Conservation (phyloP, 2,888 invertebrate genomes). For the Sarcophaga rosellei region DNA sequence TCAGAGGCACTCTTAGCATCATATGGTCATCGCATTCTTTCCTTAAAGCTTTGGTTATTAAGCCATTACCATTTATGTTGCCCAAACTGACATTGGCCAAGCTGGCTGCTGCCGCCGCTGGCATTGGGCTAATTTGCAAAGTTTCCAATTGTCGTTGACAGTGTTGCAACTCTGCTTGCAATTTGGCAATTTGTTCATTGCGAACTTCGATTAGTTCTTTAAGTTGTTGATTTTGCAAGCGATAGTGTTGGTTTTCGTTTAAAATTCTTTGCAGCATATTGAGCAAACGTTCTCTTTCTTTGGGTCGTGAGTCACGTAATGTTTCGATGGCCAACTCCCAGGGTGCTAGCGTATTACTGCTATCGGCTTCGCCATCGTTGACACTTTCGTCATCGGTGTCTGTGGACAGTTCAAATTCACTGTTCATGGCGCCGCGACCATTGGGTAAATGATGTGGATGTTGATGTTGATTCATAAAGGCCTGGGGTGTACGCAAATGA, state of each 20-base stretch:
- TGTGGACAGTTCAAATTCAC: conserved; percentile 86
- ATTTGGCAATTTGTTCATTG: conserved; percentile 78
- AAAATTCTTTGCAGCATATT: conserved; percentile 78
- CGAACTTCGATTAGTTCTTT: conserved; percentile 78
- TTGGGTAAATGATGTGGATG: conserved; percentile 68
- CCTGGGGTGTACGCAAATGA: conserved; percentile 61
- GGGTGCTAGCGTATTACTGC: conserved; percentile 80
- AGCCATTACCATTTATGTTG: conserved; percentile 54
- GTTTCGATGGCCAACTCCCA: conserved; percentile 80
- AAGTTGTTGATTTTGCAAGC: conserved; percentile 78
- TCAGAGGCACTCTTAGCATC: conserved; percentile 73
- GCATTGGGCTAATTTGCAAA: conserved; percentile 66
- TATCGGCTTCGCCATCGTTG: conserved; percentile 80
- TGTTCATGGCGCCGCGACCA: conserved; percentile 76
- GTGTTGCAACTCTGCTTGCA: conserved; percentile 78
- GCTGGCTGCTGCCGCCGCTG: conserved; percentile 16
- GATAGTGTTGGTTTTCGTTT: conserved; percentile 79
- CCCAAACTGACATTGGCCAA: neutral
- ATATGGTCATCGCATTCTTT: conserved; percentile 58
- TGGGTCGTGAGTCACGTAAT: conserved; percentile 78
- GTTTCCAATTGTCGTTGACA: conserved; percentile 76
- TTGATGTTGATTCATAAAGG: conserved; percentile 59
- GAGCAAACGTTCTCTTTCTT: conserved; percentile 79
- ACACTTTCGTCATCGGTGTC: conserved; percentile 88
- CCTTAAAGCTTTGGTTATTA: conserved; percentile 62